Base-by-base conservation (phyloP, 2,888 invertebrate genomes). In the Heliconius aoede region DNA sequence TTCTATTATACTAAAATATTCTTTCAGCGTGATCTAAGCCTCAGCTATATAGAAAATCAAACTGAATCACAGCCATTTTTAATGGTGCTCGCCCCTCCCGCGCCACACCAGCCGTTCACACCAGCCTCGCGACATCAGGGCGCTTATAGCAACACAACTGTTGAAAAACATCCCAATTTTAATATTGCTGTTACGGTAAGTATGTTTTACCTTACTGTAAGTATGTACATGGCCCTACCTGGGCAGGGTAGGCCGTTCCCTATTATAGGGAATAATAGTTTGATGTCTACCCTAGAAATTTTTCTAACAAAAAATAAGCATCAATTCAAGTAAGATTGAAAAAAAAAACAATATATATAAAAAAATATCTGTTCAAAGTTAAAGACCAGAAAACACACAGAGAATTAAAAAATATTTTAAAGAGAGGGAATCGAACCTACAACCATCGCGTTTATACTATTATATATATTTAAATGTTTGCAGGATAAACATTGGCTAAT, bases 401-500 rank as follows among this genome's bases (percentile, higher is more conserved):
- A n/a, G 18, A 46, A 1, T 46, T 7, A 46, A 18, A 46, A 46
- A 46, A 46, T 7, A 7, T 46, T 5, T 46, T 7, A 46, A 46
- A 46, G 5, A 21, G 21, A 18, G 46, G 46, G 7, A 46, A 46
- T 21, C 18, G 18, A 18, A 46, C 46, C 2, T 21, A 21, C 18
- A 46, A 0, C 18, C 18, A 0, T 46, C 3, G 18, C 5, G 2
- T 46, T 46, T 7, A 46, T 18, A 7, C 3, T 32, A 30, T 21
- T 51, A 51, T 21, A 36, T 13, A 11, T 32, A 32, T 62, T 30
- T n/a, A 28, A 3, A 51, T 36, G 21, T 83, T 81, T 3, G n/a
- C 85, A 96, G 96, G 95, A 97, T 86, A 98, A 98, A 88, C 98
- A 99, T 88, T 98, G 98, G 98, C 88, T 99, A 4, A 90, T 98